A percentile compares a stretch with the other conserved stretches of the same genome.
These are phyloP conservation scores for Clepsis dumicolana DNA, from an alignment of 2,888 invertebrate species.

Conservation along the genomic window DNA sequence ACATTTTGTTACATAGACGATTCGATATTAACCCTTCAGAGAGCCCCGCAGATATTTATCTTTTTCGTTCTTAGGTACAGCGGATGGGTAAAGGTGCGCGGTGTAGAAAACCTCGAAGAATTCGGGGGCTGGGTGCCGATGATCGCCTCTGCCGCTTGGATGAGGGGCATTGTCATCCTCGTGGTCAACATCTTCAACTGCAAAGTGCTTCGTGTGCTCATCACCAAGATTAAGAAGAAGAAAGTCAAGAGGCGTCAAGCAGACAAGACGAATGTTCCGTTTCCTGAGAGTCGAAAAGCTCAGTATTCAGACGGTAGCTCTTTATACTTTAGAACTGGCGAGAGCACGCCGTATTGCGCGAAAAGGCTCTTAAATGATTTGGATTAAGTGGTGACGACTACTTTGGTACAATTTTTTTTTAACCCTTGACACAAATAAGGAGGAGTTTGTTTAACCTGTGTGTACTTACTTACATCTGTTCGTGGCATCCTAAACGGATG, in stretches of 20 bases:
- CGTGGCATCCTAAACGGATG: too few species aligned
- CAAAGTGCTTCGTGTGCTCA: constrained; percentile 53
- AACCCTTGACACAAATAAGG: too few species aligned
- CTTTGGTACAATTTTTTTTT: too few species aligned
- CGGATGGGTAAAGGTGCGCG: constrained; percentile 69
- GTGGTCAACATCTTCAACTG: constrained; percentile 64
- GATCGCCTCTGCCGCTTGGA: constrained; percentile 63
- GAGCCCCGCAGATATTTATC: too few species aligned
- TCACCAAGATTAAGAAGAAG: constrained; percentile 55
- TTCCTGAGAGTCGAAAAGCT: constrained; percentile 60
- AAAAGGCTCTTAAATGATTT: neutral
- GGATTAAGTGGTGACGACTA: neutral
- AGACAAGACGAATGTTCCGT: constrained; percentile 52
- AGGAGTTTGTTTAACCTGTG: too few species aligned
- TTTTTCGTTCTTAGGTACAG: constrained; percentile 59
- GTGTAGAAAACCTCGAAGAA: constrained; percentile 56
- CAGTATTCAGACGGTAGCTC: constrained; percentile 46
- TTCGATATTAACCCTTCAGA: too few species aligned
- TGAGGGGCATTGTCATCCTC: constrained; percentile 64
- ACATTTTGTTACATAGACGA: too few species aligned
- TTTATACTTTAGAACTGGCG: constrained; percentile 61
- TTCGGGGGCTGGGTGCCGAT: constrained; percentile 77
- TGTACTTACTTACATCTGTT: too few species aligned
- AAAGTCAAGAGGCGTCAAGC: constrained; percentile 56
- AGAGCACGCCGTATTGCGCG: constrained; percentile 52